These are phyloP conservation scores for Pteronotus mesoamericanus DNA, from an alignment of 2,797 vertebrate species.

Conservation along the genomic window DNA sequence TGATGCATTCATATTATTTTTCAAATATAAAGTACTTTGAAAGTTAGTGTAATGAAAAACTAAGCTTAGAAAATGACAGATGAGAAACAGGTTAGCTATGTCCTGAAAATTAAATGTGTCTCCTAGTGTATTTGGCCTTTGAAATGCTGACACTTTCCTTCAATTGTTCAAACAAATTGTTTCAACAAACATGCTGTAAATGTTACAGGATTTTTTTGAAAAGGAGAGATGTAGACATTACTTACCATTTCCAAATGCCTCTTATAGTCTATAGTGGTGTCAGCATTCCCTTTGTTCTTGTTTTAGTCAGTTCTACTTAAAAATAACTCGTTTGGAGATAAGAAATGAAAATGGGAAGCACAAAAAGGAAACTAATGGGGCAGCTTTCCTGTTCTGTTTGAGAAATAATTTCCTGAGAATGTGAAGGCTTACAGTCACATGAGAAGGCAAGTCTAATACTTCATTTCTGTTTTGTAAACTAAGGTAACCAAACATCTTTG, in stretches of 20 bases:
- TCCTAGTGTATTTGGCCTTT: neutral
- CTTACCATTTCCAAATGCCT: neutral
- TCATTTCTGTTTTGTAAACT: conserved; percentile 36
- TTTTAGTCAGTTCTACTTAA: neutral
- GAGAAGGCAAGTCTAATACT: neutral
- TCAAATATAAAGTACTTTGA: neutral
- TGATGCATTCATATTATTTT: conserved; percentile 14
- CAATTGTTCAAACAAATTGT: conserved; percentile 18
- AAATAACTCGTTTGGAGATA: conserved; percentile 19
- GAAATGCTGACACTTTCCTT: neutral
- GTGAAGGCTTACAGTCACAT: neutral
- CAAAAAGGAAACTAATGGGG: neutral
- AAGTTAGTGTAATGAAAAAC: neutral
- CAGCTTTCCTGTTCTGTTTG: neutral
- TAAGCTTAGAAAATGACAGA: neutral
- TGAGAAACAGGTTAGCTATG: neutral
- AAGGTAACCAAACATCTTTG: neutral
- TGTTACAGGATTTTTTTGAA: conserved; percentile 5
- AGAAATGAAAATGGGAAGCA: neutral
- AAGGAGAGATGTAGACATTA: neutral
- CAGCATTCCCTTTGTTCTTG: conserved; percentile 50
- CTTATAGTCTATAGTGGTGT: neutral
- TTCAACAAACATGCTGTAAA: neutral
- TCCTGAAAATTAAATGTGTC: neutral
- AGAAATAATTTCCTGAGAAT: conserved; percentile 33